Percentiles rank a stretch among this genome's conserved stretches.
These are phyloP conservation scores for Harpagifer antarcticus DNA, from an alignment of 2,797 vertebrate species.

Conservation along the genomic window DNA sequence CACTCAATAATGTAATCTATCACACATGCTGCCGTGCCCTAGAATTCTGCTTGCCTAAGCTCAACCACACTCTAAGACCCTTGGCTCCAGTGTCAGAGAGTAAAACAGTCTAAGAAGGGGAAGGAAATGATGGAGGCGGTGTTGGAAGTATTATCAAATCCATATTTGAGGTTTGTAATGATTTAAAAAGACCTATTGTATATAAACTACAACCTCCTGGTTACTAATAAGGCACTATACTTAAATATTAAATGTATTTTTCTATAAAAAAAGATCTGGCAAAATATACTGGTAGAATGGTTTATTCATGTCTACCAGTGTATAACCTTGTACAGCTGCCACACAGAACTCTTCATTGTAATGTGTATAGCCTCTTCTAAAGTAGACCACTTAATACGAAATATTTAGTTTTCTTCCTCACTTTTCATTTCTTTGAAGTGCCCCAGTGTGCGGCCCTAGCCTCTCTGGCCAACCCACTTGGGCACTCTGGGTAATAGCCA, in stretches of 20 bases:
- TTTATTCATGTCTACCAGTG: slow-evolving; percentile 15
- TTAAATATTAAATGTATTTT: too few relatives aligned
- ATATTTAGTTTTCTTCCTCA: slow-evolving; percentile 55
- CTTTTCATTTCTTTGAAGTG: slow-evolving; percentile 80
- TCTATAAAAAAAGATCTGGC: too few relatives aligned
- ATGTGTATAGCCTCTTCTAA: slow-evolving; percentile 48
- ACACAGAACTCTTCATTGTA: slow-evolving; percentile 12
- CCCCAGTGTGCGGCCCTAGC: slow-evolving; percentile 49
- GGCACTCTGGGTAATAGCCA: slow-evolving; percentile 85
- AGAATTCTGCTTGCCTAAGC: slow-evolving; percentile 75
- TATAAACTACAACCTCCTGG: background rate
- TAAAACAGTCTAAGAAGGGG: slow-evolving; percentile 10
- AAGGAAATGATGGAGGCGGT: slow-evolving; percentile 4
- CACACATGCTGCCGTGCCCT: slow-evolving; percentile 50
- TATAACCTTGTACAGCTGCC: slow-evolving; percentile 28
- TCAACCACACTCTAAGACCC: slow-evolving; percentile 60
- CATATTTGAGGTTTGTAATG: slow-evolving; percentile 15
- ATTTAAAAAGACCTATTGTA: background rate
- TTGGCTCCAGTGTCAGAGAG: slow-evolving; percentile 47
- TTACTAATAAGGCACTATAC: background rate
- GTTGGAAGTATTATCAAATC: background rate
- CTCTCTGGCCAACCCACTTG: slow-evolving; percentile 65
- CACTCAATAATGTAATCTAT: slow-evolving; percentile 77
- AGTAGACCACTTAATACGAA: slow-evolving; percentile 62
- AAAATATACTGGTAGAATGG: background rate